Base-by-base conservation (phyloP, 2,888 invertebrate species). In the Syritta pipiens region DNA sequence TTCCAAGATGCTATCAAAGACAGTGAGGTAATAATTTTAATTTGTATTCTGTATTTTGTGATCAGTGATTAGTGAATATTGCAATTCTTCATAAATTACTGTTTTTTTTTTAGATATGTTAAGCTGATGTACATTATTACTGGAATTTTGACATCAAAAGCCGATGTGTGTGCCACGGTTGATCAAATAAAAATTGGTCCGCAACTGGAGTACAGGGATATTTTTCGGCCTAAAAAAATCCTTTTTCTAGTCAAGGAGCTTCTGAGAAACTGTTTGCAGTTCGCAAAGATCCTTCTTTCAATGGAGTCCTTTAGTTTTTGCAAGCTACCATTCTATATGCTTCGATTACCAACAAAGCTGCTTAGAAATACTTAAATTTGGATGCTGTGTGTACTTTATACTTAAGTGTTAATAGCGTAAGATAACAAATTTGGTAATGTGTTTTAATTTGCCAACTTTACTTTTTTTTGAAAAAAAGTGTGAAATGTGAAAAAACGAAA, bases 111-210 rank as follows among this genome's bases (percentile, higher is more conserved):
- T 76, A 87, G 87, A 83, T 86, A 87, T 63, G 85, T 88, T 63
- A 87, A 87, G 82, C 83, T 87, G 81, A 85, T 87, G 83, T 88
- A 88, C 81, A 87, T 87, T 76, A 88, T 87, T 30, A 86, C 87
- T 26, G 87, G 87, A 30, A 88, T 88, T 48, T 82, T 87, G 30
- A 83, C 86, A 48, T 86, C 87, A 74, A 87, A 87, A 77, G 87
- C 84, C 65, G 86, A 86, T 65, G 85, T 87, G 53, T 87, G 87
- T 81, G 85, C 87, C 49, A 87, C 86, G 4, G 86, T 87, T 14
- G 87, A 87, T 81, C 83, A 85, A 81, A 87, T 87, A 10, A 85
- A 86, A 69, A 86, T 87, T 24, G 84, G 86, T 46, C 87, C 87
- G 68, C 84, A 85, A 63, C 84, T 86, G 14, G 85, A 87, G 49